phyloP scores from a whole-genome alignment of 2,797 vertebrate species.

The Melanotaenia parkinsoni region DNA sequence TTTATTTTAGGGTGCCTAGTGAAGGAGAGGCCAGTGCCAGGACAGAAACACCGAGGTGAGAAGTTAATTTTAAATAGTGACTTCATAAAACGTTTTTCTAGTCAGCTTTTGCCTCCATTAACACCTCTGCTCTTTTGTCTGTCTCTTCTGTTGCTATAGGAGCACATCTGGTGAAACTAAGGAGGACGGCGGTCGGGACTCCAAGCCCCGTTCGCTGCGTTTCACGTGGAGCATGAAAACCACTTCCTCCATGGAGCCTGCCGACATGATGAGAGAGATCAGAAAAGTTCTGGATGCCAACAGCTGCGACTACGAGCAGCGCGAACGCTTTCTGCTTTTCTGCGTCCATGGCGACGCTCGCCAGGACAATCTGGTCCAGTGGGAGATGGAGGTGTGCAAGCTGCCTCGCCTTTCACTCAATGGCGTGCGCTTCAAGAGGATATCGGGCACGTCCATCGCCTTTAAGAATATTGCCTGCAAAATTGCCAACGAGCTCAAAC shows the following conservation, averaged over 20 bases:
- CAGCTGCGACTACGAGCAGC: constrained; percentile 97
- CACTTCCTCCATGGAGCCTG: constrained; percentile 97
- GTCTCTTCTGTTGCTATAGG: constrained; percentile 75
- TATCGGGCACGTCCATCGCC: constrained; percentile 97
- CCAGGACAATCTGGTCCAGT: constrained; percentile 96
- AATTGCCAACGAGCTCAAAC: constrained; percentile 98
- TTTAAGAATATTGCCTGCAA: constrained; percentile 99
- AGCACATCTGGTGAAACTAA: constrained; percentile 89
- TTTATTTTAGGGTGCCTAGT: constrained; percentile 94
- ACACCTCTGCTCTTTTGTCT: not conserved
- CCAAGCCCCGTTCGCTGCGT: constrained; percentile 91
- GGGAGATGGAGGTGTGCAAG: constrained; percentile 99
- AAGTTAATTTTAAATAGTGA: constrained; percentile 37
- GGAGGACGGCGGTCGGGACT: constrained; percentile 90
- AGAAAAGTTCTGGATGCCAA: constrained; percentile 96
- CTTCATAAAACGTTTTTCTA: not conserved
- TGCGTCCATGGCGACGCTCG: constrained; percentile 95
- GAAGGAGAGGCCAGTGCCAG: constrained; percentile 96
- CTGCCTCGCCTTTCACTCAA: constrained; percentile 96
- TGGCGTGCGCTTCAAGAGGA: constrained; percentile 97
- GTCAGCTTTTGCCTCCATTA: constrained; percentile 20
- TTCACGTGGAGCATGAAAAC: constrained; percentile 99
- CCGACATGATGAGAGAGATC: constrained; percentile 98
- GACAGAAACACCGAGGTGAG: constrained; percentile 95
- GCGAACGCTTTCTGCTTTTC: constrained; percentile 96